Evolutionary conservation across 2,888 invertebrate species (phyloP), one percentile per base, ranked within the genome.

Genomic region (Apotomis turbidana): DNA sequence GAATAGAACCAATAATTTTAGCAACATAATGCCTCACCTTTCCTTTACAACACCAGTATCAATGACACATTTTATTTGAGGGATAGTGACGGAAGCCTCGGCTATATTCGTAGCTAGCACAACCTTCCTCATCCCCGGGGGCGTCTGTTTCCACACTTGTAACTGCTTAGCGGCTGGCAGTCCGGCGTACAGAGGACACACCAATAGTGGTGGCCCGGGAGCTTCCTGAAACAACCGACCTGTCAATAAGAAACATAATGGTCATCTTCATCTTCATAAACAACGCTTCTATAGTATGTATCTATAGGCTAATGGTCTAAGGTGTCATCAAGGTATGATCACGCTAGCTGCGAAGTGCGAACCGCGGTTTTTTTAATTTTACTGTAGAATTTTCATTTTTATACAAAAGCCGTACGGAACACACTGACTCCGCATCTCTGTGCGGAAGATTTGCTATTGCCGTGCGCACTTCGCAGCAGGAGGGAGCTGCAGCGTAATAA

Each of bases 81-180:
- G 97, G 79, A 99, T 99, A 0, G 99, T 99, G 44, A 99, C 95
- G 3, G 99, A 99, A 0, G 99, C 98, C 93, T 99, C 99, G 0
- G 99, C 99, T 76, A 99, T 97, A 87, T 99, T 99, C 46, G 99
- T 99, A 5, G 99, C 96, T 63, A 99, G 94, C 44, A 99, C 96
- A 38, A 99, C 96, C 93, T 99, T 99, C 68, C 99, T 94, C 15
- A 95, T 95, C 73, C 96, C 96, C 4, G 94, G 89, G 3, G 97
- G 95, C 1, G 96, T 94, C 0, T 95, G 94, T 74, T 95, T 94
- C 94, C 99, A 99, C 27, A 97, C 98, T 83, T 96, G 96, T 83
- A 98, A 93, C 90, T 99, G 98, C 80, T 97, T 97, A 27, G 95
- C 93, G 55, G 97, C 96, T 0, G 98, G 97, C 71, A 99, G 93